phyloP scores from a whole-genome alignment of 2,888 invertebrate species.

The Pycnomerus fuliginosus region DNA sequence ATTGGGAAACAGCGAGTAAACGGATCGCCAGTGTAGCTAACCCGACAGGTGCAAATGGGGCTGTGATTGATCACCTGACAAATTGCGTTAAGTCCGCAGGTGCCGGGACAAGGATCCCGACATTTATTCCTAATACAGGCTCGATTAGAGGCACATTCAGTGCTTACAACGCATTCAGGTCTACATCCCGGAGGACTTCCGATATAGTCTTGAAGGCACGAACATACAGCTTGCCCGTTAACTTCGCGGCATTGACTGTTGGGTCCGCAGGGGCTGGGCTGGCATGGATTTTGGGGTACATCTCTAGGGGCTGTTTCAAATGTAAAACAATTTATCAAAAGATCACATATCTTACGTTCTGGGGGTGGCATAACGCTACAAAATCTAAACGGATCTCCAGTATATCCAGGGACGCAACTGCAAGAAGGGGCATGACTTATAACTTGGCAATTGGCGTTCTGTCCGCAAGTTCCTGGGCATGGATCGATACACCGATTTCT shows the following conservation, averaged over 20 bases:
- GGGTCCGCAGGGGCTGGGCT: conserved; percentile 78
- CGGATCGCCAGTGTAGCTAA: conserved; percentile 76
- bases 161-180: conserved; percentile 80
- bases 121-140: conserved; percentile 84
- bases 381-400: conserved; percentile 63
- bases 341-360: conserved; percentile 30
- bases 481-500: conserved; percentile 64
- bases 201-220: conserved; percentile 69
- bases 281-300: conserved; percentile 70
- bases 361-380: conserved; percentile 50
- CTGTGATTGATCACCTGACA: conserved; percentile 81
- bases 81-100: conserved; percentile 74
- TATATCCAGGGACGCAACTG: conserved; percentile 59
- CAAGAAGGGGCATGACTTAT: conserved; percentile 67
- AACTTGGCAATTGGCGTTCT: conserved; percentile 65
- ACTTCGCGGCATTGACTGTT: conserved; percentile 75
- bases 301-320: conserved; percentile 20
- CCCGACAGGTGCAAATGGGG: conserved; percentile 76
- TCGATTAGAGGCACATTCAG: conserved; percentile 75
- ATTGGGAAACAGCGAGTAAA: conserved; percentile 70
- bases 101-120: conserved; percentile 77
- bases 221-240: conserved; percentile 74
- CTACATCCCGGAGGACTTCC: conserved; percentile 81
- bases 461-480: conserved; percentile 64
- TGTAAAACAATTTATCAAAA: background rate